Evolutionary conservation across 2,888 invertebrate genomes (phyloP).

Genomic region (Glaucopsyche alexis): DNA sequence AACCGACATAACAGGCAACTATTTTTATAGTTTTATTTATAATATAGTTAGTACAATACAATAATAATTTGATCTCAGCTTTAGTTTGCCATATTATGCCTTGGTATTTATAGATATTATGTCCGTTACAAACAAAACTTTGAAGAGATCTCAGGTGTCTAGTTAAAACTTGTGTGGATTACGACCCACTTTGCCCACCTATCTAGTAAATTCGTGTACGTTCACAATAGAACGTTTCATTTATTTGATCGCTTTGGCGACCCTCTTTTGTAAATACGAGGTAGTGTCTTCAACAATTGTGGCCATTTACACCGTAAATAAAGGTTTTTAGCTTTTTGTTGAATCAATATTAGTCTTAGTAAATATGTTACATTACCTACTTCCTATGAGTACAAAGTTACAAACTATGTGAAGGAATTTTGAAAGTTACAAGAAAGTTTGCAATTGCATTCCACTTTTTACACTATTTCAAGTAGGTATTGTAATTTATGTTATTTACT

Average conservation of each 20-base stretch:
- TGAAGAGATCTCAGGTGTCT: not conserved
- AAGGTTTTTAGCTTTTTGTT: constrained; percentile 10
- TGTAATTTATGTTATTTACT: too few relatives aligned
- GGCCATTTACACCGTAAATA: constrained; percentile 5
- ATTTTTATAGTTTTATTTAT: too few relatives aligned
- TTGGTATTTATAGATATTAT: not conserved
- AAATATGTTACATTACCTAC: too few relatives aligned
- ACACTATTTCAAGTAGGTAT: too few relatives aligned
- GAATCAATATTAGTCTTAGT: not conserved
- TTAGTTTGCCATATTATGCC: too few relatives aligned
- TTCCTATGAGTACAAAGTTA: not conserved
- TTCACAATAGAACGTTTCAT: constrained; percentile 19
- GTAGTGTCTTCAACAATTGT: constrained; percentile 11
- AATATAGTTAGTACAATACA: too few relatives aligned
- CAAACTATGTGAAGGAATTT: not conserved
- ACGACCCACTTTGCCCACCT: constrained; percentile 6
- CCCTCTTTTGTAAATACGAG: constrained; percentile 16
- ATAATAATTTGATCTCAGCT: too few relatives aligned
- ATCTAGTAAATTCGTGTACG: not conserved
- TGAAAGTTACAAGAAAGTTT: not conserved
- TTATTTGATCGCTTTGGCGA: constrained; percentile 20
- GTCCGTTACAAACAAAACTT: not conserved
- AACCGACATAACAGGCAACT: too few relatives aligned
- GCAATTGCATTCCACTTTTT: too few relatives aligned
- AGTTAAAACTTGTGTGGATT: not conserved